Evolutionary conservation across 2,888 invertebrate genomes (phyloP), one percentile per base, ranked within the genome.

Genomic region (Heteromyza rotundicornis): DNA sequence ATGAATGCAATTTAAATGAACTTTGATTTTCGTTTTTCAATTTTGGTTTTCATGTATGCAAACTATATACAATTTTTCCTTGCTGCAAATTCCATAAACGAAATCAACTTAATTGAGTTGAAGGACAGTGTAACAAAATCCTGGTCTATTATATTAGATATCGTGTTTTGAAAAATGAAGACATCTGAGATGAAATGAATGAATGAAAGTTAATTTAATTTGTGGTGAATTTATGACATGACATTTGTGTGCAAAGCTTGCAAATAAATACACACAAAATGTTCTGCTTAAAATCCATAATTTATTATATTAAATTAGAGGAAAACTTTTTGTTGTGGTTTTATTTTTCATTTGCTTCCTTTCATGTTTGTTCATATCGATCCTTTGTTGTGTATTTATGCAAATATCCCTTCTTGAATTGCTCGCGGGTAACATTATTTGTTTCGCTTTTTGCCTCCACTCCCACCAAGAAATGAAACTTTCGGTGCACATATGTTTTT

Each of bases 1-100:
- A 59, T 59, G 59, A 53, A 59, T 59, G 59, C 53, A 59, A 53
- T 53, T 53, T 35, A 59, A 59, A 59, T 59, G 59, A 59, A 59
- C 59, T 53, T 12, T 58, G 58, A 58, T 58, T 58, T 58, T 35
- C 22, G 23, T 22, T 58, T 58, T 58, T 51, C 36, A 51, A 58
- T 51, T 50, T 50, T 24, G 16, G 12, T 51, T 7, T 23, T 12
- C 17, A 16, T 2, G n/a, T 44, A 19, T 24, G 22, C 14, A 3
- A 47, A n/a, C n/a, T n/a, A n/a, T n/a, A n/a, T n/a, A n/a, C n/a
- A n/a, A 12, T 47, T 47, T 20, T 5, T 47, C 47, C 5, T 19
- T 47, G 17, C 44, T 20, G 8, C 14, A n/a, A 5, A n/a, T 16
- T 14, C 27, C 35, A 24, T 24, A 40, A 47, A 47, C 14, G 14